Conservation (phyloP, 2,888 invertebrate genomes). For the Isoperla grammatica region DNA sequence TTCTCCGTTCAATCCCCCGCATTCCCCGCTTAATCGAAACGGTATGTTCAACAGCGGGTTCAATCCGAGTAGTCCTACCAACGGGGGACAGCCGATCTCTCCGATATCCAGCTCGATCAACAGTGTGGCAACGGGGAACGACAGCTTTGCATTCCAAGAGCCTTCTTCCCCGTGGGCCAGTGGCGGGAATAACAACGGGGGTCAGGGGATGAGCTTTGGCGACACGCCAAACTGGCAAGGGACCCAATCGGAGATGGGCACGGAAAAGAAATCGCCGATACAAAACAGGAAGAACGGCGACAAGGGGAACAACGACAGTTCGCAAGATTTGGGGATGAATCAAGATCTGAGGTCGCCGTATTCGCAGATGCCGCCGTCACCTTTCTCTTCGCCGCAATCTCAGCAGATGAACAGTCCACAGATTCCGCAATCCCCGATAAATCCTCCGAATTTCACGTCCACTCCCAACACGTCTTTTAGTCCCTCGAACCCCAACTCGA, state of each 20-base stretch:
- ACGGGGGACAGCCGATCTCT: neutral
- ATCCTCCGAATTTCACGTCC: constrained; percentile 11
- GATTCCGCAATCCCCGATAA: too few relatives aligned
- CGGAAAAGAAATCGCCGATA: constrained; percentile 10
- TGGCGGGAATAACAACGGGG: neutral
- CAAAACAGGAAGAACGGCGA: neutral
- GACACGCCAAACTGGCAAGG: constrained; percentile 15
- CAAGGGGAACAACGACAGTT: neutral
- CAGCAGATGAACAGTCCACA: constrained; percentile 23
- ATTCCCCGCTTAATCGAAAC: too few relatives aligned
- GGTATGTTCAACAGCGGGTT: neutral
- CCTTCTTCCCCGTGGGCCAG: constrained; percentile 24
- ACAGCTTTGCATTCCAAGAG: constrained; percentile 29
- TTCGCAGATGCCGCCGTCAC: constrained; percentile 20
- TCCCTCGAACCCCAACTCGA: neutral
- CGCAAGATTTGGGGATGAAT: too few relatives aligned
- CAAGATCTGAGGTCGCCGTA: constrained; percentile 6
- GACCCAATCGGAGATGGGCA: neutral
- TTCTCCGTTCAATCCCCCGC: constrained; percentile 10
- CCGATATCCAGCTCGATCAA: constrained; percentile 22
- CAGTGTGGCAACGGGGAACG: constrained; percentile 35
- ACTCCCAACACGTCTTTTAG: constrained; percentile 6
- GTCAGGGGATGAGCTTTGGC: neutral
- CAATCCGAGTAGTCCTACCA: neutral
- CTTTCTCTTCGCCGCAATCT: constrained; percentile 23